A percentile compares a stretch with the other conserved stretches of the same genome.
Conservation (phyloP, 2,888 invertebrate genomes). For the Caenorhabditis auriculariae region DNA sequence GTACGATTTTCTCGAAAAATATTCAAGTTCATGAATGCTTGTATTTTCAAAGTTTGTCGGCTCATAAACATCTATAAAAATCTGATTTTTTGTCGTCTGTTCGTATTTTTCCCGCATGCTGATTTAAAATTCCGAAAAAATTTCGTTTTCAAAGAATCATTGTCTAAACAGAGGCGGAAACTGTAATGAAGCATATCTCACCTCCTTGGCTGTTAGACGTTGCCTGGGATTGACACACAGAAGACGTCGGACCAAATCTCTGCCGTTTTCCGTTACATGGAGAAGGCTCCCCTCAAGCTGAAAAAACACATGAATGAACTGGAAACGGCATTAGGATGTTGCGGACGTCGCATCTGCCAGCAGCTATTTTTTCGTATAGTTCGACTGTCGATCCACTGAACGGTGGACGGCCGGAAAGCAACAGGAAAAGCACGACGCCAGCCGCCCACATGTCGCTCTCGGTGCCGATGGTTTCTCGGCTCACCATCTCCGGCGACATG, state of each 20-base stretch:
- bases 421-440: slow-evolving; percentile 82
- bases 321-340: background rate
- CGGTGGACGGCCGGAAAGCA: slow-evolving; percentile 89
- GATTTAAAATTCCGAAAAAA: too few relatives aligned
- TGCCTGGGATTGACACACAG: slow-evolving; percentile 86
- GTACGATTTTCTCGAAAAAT: too few relatives aligned
- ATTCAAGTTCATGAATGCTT: too few relatives aligned
- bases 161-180: too few relatives aligned
- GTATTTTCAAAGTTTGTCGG: too few relatives aligned
- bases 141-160: too few relatives aligned
- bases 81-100: too few relatives aligned
- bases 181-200: too few relatives aligned
- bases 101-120: too few relatives aligned
- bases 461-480: slow-evolving; percentile 35
- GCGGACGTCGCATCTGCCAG: slow-evolving; percentile 65
- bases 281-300: slow-evolving; percentile 21
- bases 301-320: too few relatives aligned
- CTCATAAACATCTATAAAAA: too few relatives aligned
- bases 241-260: slow-evolving; percentile 91
- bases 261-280: slow-evolving; percentile 87
- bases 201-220: slow-evolving; percentile 74
- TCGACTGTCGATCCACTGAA: slow-evolving; percentile 91
- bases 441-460: slow-evolving; percentile 97
- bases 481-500: slow-evolving; percentile 95
- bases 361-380: slow-evolving; percentile 81